These are phyloP conservation scores for Clarias gariepinus DNA, from an alignment of 2,113 vertebrate genomes.

Conservation along the genomic window DNA sequence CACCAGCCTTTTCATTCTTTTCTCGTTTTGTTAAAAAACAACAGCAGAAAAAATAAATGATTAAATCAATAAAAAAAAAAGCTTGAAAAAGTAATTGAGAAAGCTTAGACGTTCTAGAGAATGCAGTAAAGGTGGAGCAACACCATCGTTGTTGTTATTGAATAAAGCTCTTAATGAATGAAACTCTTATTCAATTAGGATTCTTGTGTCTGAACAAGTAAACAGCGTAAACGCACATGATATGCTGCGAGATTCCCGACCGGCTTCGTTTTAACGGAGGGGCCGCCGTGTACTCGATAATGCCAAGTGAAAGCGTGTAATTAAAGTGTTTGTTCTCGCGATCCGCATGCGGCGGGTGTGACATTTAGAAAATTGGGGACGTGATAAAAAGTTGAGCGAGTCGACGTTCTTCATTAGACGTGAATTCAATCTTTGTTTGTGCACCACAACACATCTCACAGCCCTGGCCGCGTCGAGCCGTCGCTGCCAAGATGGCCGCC, in stretches of 20 bases:
- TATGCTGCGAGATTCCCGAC: background rate
- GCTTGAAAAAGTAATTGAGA: too few species aligned
- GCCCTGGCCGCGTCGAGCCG: too few species aligned
- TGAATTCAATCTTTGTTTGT: too few species aligned
- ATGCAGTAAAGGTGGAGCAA: background rate
- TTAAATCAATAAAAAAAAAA: too few species aligned
- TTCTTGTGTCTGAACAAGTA: background rate
- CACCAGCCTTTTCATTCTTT: background rate
- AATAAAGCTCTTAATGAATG: background rate
- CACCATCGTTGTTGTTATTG: background rate
- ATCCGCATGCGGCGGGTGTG: background rate
- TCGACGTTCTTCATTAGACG: background rate
- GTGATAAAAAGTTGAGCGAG: background rate
- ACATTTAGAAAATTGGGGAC: background rate
- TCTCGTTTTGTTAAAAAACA: too few species aligned
- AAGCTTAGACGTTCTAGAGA: background rate
- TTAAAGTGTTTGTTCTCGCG: background rate
- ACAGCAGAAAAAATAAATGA: too few species aligned
- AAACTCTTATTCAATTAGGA: background rate
- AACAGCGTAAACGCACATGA: background rate
- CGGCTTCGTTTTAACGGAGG: background rate
- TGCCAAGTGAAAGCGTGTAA: background rate
- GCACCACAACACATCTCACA: too few species aligned
- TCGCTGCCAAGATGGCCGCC: background rate
- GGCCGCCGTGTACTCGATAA: background rate